Percentiles rank a stretch among this genome's conserved stretches.
Conservation (phyloP, 2,888 invertebrate genomes). For the Drosophila monieri region DNA sequence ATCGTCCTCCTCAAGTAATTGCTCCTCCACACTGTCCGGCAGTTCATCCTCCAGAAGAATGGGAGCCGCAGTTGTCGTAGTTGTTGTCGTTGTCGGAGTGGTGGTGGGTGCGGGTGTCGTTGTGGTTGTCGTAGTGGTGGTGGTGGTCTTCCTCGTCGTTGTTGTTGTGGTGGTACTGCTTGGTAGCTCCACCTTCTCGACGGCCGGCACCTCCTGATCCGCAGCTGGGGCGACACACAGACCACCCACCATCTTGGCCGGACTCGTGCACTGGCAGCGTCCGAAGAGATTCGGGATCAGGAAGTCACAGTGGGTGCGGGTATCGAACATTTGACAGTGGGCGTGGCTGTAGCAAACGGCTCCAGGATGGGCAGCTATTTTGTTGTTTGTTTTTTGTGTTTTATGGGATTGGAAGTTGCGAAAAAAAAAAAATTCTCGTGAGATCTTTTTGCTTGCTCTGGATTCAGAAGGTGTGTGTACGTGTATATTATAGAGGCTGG, state of each 20-base stretch:
- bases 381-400: neutral
- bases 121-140: conserved; percentile 47
- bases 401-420: conserved; percentile 3
- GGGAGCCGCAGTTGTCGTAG: conserved; percentile 49
- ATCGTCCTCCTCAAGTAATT: conserved; percentile 79
- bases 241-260: conserved; percentile 87
- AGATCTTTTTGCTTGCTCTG: conserved; percentile 50
- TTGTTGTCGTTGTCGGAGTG: conserved; percentile 45
- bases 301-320: conserved; percentile 94
- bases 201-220: conserved; percentile 29
- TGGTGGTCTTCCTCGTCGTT: conserved; percentile 42
- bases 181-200: conserved; percentile 55
- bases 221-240: conserved; percentile 85
- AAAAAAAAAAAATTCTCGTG: conserved; percentile 37
- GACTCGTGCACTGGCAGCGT: conserved; percentile 91
- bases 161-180: conserved; percentile 51
- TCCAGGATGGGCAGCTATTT: conserved; percentile 91
- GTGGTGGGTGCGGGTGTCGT: conserved; percentile 38
- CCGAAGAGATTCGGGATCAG: conserved; percentile 95
- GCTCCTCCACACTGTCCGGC: conserved; percentile 65
- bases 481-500: conserved; percentile 12
- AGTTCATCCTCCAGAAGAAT: conserved; percentile 53
- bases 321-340: conserved; percentile 93
- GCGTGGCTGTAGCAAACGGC: conserved; percentile 95
- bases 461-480: conserved; percentile 14